Evolutionary conservation across 2,113 vertebrate species (phyloP).

Genomic region (Platysteira castanea): DNA sequence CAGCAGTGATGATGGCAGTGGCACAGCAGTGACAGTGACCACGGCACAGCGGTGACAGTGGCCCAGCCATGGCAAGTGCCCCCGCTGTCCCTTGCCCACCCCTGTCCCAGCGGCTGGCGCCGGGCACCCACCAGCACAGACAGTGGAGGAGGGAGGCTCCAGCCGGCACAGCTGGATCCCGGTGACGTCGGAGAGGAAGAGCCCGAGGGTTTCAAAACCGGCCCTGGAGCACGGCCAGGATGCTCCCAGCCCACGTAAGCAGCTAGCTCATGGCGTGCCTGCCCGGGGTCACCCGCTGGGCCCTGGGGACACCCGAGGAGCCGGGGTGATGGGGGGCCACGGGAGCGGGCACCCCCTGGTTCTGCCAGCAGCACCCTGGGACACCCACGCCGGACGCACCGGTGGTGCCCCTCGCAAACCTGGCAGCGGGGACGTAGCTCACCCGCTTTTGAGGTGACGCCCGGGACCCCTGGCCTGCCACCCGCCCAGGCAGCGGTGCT

Average conservation of each 20-base stretch:
- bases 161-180: constrained; percentile 16
- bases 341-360: neutral
- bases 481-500: neutral
- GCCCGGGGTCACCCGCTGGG: neutral
- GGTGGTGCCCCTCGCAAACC: rapidly evolving
- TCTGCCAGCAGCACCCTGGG: neutral
- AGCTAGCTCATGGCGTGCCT: neutral
- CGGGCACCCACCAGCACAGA: neutral
- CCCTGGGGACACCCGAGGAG: neutral
- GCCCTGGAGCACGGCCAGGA: neutral
- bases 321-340: neutral
- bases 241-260: constrained; percentile 42
- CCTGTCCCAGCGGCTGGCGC: neutral
- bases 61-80: rapidly evolving
- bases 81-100: neutral
- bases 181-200: constrained; percentile 41
- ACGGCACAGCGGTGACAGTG: neutral
- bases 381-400: rapidly evolving
- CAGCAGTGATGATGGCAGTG: rapidly evolving
- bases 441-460: rapidly evolving
- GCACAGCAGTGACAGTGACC: rapidly evolving
- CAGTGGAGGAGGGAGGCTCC: neutral
- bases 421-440: rapidly evolving
- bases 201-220: constrained; percentile 37
- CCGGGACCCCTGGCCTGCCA: neutral